Conservation (phyloP, 2,797 vertebrate species). For the Buphagus erythrorhynchus region DNA sequence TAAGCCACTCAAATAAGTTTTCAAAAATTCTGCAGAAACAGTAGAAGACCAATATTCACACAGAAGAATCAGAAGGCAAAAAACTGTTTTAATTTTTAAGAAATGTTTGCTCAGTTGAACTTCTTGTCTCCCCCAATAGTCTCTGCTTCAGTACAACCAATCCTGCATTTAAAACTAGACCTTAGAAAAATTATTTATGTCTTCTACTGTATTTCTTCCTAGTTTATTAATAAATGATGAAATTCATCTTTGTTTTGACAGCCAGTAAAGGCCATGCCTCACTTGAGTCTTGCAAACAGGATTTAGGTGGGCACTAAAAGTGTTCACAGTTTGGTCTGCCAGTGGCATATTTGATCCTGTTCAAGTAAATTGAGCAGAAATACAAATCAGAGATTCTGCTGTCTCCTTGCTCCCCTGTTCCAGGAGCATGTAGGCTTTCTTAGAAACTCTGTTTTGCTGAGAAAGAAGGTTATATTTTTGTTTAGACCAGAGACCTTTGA, state of each 20-base stretch:
- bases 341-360: background rate
- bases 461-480: background rate
- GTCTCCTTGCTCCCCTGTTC: background rate
- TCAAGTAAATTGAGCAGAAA: background rate
- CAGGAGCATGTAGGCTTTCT: background rate
- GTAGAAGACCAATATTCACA: background rate
- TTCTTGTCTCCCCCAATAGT: background rate
- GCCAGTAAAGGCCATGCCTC: background rate
- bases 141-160: background rate
- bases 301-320: background rate
- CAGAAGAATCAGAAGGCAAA: background rate
- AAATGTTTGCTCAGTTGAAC: background rate
- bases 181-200: background rate
- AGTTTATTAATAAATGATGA: background rate
- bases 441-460: background rate
- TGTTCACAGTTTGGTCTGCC: background rate
- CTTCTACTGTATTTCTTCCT: background rate
- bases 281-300: constrained; percentile 2
- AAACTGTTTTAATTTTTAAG: background rate
- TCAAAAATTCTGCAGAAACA: background rate
- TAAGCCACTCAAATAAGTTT: background rate
- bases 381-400: background rate
- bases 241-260: background rate
- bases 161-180: background rate
- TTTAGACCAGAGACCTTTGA: background rate